Evolutionary conservation across 2,888 invertebrate genomes (phyloP).

Genomic region (Ochropleura leucogaster): DNA sequence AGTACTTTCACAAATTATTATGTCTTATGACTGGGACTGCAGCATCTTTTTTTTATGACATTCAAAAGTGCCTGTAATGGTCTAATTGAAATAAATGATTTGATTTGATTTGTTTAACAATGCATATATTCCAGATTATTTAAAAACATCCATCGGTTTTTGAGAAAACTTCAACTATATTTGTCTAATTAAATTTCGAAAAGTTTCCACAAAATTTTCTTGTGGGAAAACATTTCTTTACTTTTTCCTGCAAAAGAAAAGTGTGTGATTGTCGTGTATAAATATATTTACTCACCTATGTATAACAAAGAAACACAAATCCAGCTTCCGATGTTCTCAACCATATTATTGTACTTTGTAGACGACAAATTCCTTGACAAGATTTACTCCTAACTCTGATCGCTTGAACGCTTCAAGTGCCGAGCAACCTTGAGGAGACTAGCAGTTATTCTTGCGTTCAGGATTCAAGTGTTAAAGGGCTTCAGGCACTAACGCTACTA

Average conservation of each 20-base stretch:
- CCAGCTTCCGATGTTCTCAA: neutral
- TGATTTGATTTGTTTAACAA: too few relatives aligned
- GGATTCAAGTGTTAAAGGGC: neutral
- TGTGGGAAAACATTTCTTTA: too few relatives aligned
- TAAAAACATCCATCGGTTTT: too few relatives aligned
- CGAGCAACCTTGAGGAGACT: slow-evolving; percentile 4
- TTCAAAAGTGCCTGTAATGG: too few relatives aligned
- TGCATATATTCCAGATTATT: too few relatives aligned
- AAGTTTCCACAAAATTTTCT: too few relatives aligned
- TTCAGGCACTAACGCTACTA: slow-evolving; percentile 3
- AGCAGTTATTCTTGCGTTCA: slow-evolving; percentile 16
- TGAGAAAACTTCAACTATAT: too few relatives aligned
- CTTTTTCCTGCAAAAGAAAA: neutral
- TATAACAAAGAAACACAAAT: neutral
- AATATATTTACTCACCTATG: neutral
- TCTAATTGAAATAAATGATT: too few relatives aligned
- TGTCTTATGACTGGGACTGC: too few relatives aligned
- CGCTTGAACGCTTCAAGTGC: slow-evolving; percentile 26
- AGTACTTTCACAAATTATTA: too few relatives aligned
- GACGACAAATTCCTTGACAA: neutral
- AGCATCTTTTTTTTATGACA: too few relatives aligned
- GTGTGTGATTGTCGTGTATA: neutral
- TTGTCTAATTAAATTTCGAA: too few relatives aligned
- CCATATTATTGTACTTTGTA: neutral
- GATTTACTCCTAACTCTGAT: slow-evolving; percentile 10